Evolutionary conservation across 1,140 invertebrate genomes (phyloP).

Genomic region (Druon quercuslanigerum): DNA sequence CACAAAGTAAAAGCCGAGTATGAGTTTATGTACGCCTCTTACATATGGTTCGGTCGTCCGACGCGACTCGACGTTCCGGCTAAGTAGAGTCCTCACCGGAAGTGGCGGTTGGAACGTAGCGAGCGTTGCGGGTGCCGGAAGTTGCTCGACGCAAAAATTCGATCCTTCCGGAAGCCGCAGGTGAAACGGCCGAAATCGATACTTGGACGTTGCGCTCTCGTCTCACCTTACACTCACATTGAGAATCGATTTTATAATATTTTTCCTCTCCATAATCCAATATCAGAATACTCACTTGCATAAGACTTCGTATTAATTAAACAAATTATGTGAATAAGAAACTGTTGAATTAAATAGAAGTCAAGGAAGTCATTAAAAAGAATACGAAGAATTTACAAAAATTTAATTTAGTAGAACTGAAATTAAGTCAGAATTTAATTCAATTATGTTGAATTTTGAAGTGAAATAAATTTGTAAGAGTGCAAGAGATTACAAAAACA

Average conservation of each 20-base stretch:
- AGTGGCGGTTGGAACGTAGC: constrained; percentile 4
- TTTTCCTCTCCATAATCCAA: background rate
- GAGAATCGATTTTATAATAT: background rate
- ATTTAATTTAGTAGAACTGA: too few relatives aligned
- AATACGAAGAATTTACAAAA: too few relatives aligned
- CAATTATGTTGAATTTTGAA: too few relatives aligned
- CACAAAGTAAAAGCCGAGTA: background rate
- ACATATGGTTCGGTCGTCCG: constrained; percentile 4
- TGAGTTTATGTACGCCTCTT: background rate
- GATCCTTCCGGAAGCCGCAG: constrained; percentile 28
- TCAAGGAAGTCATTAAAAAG: too few relatives aligned
- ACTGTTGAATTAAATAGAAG: too few relatives aligned
- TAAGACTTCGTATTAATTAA: too few relatives aligned
- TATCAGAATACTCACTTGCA: too few relatives aligned
- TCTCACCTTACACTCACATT: constrained; percentile 3
- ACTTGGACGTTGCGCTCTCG: background rate
- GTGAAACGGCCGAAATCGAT: constrained; percentile 20
- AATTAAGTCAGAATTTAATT: too few relatives aligned
- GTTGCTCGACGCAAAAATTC: constrained; percentile 17
- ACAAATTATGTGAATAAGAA: too few relatives aligned
- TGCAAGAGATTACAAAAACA: too few relatives aligned
- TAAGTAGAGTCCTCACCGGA: constrained; percentile 10
- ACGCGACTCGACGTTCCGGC: background rate
- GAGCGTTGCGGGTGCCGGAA: constrained; percentile 14
- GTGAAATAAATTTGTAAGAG: too few relatives aligned